A percentile compares a stretch with the other conserved stretches of the same genome.
These are phyloP conservation scores for Cyphomyrmex costatus DNA, from an alignment of 1,140 invertebrate species.

Conservation along the genomic window DNA sequence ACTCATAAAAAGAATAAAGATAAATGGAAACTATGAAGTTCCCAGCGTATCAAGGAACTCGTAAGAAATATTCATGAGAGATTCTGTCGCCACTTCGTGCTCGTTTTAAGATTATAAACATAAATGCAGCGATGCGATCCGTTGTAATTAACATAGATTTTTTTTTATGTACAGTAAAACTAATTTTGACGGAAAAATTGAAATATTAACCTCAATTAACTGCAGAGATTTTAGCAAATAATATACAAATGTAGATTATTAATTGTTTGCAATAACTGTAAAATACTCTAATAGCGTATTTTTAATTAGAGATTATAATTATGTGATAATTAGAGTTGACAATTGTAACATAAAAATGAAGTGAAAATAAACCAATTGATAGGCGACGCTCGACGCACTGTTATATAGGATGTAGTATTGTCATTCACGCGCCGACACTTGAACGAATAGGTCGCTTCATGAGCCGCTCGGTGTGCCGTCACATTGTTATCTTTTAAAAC, in stretches of 20 bases:
- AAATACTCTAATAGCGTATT: neutral
- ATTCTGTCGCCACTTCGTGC: conserved; percentile 22
- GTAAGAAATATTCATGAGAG: conserved; percentile 57
- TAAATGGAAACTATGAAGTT: conserved; percentile 39
- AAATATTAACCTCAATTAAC: neutral
- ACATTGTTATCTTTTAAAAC: neutral
- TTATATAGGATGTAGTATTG: neutral
- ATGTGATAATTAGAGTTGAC: neutral
- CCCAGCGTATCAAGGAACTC: conserved; percentile 7
- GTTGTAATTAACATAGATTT: neutral
- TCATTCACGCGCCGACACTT: neutral
- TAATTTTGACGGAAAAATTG: neutral
- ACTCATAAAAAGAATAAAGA: conserved; percentile 26
- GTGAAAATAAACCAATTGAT: neutral
- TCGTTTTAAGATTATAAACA: conserved; percentile 34
- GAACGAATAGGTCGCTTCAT: neutral
- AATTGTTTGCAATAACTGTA: neutral
- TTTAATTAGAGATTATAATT: neutral
- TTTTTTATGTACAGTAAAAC: neutral
- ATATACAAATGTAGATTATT: neutral
- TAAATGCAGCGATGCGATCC: neutral
- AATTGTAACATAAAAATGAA: neutral
- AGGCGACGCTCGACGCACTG: neutral
- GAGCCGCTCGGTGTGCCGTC: neutral
- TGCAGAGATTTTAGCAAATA: neutral